phyloP scores from a whole-genome alignment of 2,888 invertebrate genomes.

The Gortyna flavago region DNA sequence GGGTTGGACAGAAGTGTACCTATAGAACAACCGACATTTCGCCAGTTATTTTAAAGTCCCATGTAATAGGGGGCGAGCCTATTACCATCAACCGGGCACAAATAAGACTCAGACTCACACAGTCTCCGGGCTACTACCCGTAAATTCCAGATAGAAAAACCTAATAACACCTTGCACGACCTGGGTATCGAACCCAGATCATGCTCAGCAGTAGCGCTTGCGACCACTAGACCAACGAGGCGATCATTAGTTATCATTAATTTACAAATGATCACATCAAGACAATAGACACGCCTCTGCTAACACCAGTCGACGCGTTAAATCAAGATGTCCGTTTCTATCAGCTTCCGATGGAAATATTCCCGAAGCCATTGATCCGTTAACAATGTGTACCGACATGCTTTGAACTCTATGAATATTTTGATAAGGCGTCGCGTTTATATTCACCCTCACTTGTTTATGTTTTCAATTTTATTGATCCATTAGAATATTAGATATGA shows the following conservation, averaged over 20 bases:
- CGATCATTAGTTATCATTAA: neutral
- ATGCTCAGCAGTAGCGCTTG: neutral
- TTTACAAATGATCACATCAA: neutral
- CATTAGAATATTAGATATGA: neutral
- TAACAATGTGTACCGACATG: constrained; percentile 69
- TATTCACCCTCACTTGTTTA: constrained; percentile 58
- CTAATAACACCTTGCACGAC: neutral
- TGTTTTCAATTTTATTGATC: constrained; percentile 37
- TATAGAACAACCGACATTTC: neutral
- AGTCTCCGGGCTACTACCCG: neutral
- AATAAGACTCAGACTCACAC: neutral
- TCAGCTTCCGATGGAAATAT: constrained; percentile 16
- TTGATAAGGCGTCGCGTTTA: constrained; percentile 58
- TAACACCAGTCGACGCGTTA: constrained; percentile 30
- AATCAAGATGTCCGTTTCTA: constrained; percentile 41
- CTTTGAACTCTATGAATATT: constrained; percentile 67
- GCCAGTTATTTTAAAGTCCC: neutral
- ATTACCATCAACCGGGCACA: neutral
- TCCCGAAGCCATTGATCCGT: constrained; percentile 64
- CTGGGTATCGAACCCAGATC: neutral
- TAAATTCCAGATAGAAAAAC: neutral
- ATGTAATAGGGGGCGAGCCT: neutral
- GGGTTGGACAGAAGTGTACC: too few species aligned
- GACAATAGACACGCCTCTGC: neutral
- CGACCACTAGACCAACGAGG: neutral